phyloP scores from a whole-genome alignment of 2,113 vertebrate genomes.

The Oreochromis niloticus region DNA sequence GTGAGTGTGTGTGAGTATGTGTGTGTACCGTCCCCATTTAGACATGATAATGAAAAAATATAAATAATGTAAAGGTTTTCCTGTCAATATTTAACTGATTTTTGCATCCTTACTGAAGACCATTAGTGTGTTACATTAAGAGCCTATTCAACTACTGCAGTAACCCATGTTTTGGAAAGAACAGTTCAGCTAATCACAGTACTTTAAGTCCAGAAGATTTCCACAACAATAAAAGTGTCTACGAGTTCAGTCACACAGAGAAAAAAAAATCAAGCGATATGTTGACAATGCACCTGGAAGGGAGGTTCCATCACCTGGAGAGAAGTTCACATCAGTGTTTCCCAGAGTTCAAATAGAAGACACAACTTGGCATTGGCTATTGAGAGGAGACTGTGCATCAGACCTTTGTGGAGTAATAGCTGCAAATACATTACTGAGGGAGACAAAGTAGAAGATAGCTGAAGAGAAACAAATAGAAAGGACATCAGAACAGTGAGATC shows the following conservation, averaged over 20 bases:
- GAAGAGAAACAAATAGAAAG: not conserved
- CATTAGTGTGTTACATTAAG: not conserved
- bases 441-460: not conserved
- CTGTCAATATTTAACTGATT: not conserved
- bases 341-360: not conserved
- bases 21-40: not conserved
- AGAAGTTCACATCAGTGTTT: not conserved
- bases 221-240: not conserved
- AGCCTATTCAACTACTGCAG: not conserved
- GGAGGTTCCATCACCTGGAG: not conserved
- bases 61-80: not conserved
- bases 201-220: not conserved
- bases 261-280: not conserved
- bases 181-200: not conserved
- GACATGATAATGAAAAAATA: not conserved
- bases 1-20: slow-evolving; percentile 81
- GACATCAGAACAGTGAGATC: not conserved
- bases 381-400: not conserved
- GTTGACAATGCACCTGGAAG: not conserved
- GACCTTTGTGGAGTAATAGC: not conserved
- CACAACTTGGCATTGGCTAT: not conserved
- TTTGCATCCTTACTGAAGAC: not conserved
- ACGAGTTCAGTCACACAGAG: not conserved
- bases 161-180: not conserved
- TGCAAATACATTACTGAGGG: not conserved